A percentile compares a stretch with the other conserved stretches of the same genome.
Conservation (phyloP, 1,140 invertebrate genomes). For the Formica exsecta region DNA sequence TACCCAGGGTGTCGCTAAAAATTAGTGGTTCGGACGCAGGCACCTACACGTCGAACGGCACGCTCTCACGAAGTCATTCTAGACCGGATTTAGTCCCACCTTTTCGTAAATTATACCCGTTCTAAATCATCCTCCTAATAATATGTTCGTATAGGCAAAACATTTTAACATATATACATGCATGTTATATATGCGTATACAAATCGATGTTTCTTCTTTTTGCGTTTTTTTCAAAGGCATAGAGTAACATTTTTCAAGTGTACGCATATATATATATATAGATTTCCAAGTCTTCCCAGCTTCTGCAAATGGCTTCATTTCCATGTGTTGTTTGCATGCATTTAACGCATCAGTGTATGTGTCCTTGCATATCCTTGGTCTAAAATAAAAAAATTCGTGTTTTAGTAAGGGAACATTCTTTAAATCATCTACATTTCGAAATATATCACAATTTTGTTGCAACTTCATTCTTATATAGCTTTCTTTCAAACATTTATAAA, state of each 20-base stretch:
- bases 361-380: neutral
- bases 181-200: neutral
- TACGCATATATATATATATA: neutral
- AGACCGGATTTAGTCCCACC: slow-evolving; percentile 74
- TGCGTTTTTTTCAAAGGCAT: neutral
- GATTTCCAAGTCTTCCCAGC: neutral
- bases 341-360: neutral
- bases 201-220: neutral
- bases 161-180: neutral
- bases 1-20: slow-evolving; percentile 83
- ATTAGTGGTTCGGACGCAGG: slow-evolving; percentile 76
- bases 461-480: neutral
- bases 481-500: neutral
- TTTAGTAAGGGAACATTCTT: neutral
- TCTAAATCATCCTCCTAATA: slow-evolving; percentile 19
- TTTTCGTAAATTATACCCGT: slow-evolving; percentile 78
- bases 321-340: neutral
- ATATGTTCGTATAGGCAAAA: neutral
- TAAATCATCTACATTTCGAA: neutral
- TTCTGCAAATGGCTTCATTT: neutral
- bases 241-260: neutral
- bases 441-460: neutral
- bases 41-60: slow-evolving; percentile 78
- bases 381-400: neutral
- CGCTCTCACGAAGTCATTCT: slow-evolving; percentile 79